Evolutionary conservation across 1,140 invertebrate species (phyloP).

Genomic region (Aphelinus certus): DNA sequence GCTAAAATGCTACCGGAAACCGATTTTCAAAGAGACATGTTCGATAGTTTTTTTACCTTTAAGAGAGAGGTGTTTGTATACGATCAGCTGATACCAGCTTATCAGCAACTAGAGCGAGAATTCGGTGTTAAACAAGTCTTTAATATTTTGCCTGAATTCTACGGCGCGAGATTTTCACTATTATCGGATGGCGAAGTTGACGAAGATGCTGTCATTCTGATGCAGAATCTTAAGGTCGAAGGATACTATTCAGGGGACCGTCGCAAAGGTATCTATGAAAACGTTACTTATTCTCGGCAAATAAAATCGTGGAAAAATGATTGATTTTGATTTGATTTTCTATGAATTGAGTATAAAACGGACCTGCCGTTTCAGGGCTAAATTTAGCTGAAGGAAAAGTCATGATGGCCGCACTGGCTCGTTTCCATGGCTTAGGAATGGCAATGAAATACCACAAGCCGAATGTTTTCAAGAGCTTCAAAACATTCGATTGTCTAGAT

Average conservation of each 20-base stretch:
- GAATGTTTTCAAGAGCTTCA: slow-evolving; percentile 60
- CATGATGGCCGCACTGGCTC: slow-evolving; percentile 63
- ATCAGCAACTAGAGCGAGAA: slow-evolving; percentile 50
- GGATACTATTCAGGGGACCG: slow-evolving; percentile 66
- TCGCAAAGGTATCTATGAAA: slow-evolving; percentile 43
- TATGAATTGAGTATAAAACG: background rate
- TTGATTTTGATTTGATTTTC: too few relatives aligned
- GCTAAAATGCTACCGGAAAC: slow-evolving; percentile 59
- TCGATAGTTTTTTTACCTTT: slow-evolving; percentile 59
- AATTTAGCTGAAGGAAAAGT: slow-evolving; percentile 61
- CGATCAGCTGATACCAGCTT: slow-evolving; percentile 52
- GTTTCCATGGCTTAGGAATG: slow-evolving; percentile 68
- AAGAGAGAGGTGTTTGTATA: slow-evolving; percentile 60
- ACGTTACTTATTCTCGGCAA: too few relatives aligned
- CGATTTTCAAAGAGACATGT: slow-evolving; percentile 54
- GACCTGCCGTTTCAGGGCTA: slow-evolving; percentile 51
- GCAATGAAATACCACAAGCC: slow-evolving; percentile 64
- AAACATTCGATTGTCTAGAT: background rate
- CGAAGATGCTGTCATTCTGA: slow-evolving; percentile 67
- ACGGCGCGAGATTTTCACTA: slow-evolving; percentile 65
- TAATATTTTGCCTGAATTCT: slow-evolving; percentile 66
- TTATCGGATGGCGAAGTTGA: slow-evolving; percentile 59
- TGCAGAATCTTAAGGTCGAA: slow-evolving; percentile 68
- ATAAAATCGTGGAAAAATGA: too few relatives aligned
- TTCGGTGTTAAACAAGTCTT: slow-evolving; percentile 59